These are phyloP conservation scores for Scaptomyza tumidula DNA, from an alignment of 2,888 invertebrate species.

Conservation along the genomic window DNA sequence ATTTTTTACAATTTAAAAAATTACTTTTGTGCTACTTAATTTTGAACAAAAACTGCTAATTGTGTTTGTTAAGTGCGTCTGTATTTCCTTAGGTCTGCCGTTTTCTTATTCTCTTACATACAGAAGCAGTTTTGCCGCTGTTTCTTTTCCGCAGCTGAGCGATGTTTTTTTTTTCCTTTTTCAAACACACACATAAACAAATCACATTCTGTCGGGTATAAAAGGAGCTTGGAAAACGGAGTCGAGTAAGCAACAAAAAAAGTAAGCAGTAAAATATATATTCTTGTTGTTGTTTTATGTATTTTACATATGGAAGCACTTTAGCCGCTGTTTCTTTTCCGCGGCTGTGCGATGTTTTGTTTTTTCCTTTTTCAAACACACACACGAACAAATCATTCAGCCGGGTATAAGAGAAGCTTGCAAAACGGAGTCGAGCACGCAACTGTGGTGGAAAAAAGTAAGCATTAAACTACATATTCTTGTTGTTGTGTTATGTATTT, in stretches of 20 bases:
- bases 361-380: background rate
- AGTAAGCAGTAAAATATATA: background rate
- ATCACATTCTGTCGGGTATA: background rate
- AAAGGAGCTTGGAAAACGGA: background rate
- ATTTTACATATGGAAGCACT: background rate
- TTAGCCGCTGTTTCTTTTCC: constrained; percentile 2
- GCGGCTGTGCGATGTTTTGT: background rate
- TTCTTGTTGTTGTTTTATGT: background rate
- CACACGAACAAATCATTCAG: background rate
- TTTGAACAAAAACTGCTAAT: background rate
- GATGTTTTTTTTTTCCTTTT: background rate
- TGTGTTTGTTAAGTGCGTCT: background rate
- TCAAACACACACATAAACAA: background rate
- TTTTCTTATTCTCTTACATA: background rate
- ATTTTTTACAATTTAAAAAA: constrained; percentile 2
- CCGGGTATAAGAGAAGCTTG: background rate
- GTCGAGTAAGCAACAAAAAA: background rate
- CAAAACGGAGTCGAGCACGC: background rate
- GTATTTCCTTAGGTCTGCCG: background rate
- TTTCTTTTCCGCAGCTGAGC: constrained; percentile 3
- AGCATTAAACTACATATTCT: background rate
- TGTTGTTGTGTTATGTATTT: background rate
- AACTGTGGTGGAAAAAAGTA: background rate
- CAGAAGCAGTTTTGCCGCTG: background rate
- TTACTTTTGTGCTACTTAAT: background rate